Base-by-base conservation (phyloP, 2,888 invertebrate genomes). In the Cordilura impudica region DNA sequence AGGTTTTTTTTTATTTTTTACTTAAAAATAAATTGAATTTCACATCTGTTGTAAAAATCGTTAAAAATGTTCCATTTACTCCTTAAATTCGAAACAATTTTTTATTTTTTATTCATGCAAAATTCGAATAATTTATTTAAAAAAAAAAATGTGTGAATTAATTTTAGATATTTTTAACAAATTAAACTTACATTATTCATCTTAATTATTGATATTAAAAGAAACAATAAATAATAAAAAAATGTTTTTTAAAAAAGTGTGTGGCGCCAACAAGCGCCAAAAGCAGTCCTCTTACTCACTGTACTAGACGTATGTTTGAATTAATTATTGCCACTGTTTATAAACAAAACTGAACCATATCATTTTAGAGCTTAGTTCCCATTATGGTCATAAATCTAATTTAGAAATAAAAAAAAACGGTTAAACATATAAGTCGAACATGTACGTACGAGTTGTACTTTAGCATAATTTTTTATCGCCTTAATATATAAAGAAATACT, bases 251-350 rank as follows among this genome's bases (percentile, higher is more conserved):
- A 39, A 39, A 35, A 19, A 39, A 49, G 10, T 21, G 45, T 26
- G 63, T 63, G 63, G 63, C 63, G 63, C 63, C 18, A 35, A 63
- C 31, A 63, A 49, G 63, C 63, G 63, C 63, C 18, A 35, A 63
- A 49, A 63, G 31, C 49, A 63, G 49, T 49, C 29, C 63, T 35
- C 12, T 1, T 35, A 35, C 7, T 35, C 6, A 29, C 8, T 26
- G 26, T 10, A 12, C 35, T 35, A 4, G 12, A 23, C 14, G 3
- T n/a, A 26, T 49, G 21, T 31, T 35, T 35, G 49, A 31, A 63
- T 29, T 63, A 63, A 63, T 63, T 35, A 51, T 10, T 14, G 31
- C 35, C 19, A 63, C 31, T 49, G 31, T 51, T 35, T 21, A 21
- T 51, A 19, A 47, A 31, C 31, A n/a, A 63, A 39, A 39, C 35